These are phyloP conservation scores for Malaclemys terrapin DNA, from an alignment of 2,113 vertebrate species.

Conservation along the genomic window DNA sequence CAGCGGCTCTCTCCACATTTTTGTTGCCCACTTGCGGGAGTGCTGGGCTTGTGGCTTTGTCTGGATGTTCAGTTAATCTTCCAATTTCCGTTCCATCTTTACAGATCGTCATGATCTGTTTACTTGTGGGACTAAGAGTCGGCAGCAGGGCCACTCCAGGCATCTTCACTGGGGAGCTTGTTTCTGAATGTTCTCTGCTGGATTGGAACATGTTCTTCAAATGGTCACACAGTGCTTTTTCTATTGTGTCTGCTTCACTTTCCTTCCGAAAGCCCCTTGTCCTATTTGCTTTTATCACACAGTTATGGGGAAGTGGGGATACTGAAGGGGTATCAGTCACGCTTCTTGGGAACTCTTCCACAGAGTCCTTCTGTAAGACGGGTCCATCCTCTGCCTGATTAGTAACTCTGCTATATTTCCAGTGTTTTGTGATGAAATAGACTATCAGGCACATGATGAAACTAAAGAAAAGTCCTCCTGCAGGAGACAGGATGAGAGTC, in stretches of 20 bases:
- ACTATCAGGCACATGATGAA: neutral
- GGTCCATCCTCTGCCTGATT: neutral
- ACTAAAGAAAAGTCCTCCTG: constrained; percentile 18
- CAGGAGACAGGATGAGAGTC: neutral
- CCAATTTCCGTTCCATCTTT: neutral
- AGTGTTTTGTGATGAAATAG: neutral
- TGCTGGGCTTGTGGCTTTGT: neutral
- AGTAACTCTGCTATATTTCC: neutral
- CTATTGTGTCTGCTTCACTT: neutral
- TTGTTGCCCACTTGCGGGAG: neutral
- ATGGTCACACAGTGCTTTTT: neutral
- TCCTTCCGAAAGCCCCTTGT: neutral
- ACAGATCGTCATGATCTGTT: neutral
- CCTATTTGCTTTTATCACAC: neutral
- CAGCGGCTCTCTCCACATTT: neutral
- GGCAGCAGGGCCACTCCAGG: neutral
- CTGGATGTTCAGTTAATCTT: neutral
- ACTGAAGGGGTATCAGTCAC: neutral
- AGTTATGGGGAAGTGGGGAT: neutral
- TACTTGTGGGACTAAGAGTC: neutral
- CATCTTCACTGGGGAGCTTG: neutral
- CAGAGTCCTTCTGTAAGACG: no score
- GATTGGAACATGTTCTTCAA: no score
- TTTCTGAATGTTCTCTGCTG: neutral
- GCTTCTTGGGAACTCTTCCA: neutral